Base-by-base conservation (phyloP, 2,797 vertebrate genomes). In the Borostomias antarcticus region DNA sequence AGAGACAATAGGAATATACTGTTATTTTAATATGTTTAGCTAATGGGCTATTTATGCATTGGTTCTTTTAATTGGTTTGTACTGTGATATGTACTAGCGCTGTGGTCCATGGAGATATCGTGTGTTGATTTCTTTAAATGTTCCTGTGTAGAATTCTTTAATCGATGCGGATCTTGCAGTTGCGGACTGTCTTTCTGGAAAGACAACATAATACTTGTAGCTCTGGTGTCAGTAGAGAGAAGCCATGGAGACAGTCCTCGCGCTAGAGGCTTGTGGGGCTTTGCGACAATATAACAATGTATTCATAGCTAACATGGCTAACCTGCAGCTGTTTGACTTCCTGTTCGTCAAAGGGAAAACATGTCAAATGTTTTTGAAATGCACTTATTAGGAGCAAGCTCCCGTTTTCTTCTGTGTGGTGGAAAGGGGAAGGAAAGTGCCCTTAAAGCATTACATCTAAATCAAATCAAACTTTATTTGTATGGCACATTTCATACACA, bases 1-100 rank as follows among this genome's bases (percentile, higher is more conserved):
- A n/a, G n/a, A n/a, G n/a, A n/a, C n/a, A n/a, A n/a, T n/a, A n/a
- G n/a, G n/a, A n/a, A 45, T 45, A 45, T 45, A 17, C 40, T 77
- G 15, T 73, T 76, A 62, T 76, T 77, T 78, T 72, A 80, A 63
- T 74, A 52, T 63, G 69, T 73, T 73, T 53, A 53, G 62, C 80
- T 84, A 70, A 81, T 68, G 76, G 76, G 77, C 85, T 73, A 85
- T 84, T 60, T 83, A 82, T 85, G 78, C 82, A 71, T 80, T 74
- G 76, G 52, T 72, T 75, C 3, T 83, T 77, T 73, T 69, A 73
- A 77, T n/a, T 57, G 57, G 50, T 72, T 80, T 81, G 58, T 73
- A 67, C 65, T 77, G 33, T 77, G 62, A 45, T 65, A 58, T 77
- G 62, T 84, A 82, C 67, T 81, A 80, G 76, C 69, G 28, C 73